Evolutionary conservation across 2,797 vertebrate genomes (phyloP), one percentile per base, ranked within the genome.

Genomic region (Furcifer pardalis): DNA sequence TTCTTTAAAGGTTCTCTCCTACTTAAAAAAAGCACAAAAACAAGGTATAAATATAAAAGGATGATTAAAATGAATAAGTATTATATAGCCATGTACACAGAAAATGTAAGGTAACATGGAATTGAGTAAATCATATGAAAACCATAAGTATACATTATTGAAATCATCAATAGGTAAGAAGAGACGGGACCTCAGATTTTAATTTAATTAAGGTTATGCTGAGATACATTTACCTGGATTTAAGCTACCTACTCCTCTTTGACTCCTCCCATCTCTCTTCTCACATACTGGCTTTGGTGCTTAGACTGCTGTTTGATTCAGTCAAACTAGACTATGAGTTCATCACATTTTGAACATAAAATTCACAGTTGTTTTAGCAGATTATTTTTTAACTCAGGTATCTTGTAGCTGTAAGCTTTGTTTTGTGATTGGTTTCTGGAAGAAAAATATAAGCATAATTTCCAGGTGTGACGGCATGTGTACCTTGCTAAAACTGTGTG

Each of bases 71-170:
- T 60, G 1, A 60, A 15, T 59, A 4, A 89, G 52, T 21, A 30
- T 59, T 87, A 73, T 82, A 5, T 66, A 49, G n/a, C 82, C 60
- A 21, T 1, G 15, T 12, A 85, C 44, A 52, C 0, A 21, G 72
- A 12, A 85, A 85, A 35, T 5, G 2, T 68, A 35, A 7, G 1
- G 19, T 9, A 49, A 56, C 59, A 83, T 77, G 40, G 52, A 2
- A 85, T 30, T 62, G 42, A 79, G 8, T 15, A 56, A 0, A 84
- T 32, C 7, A 49, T 69, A 90, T 63, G 66, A 89, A 52, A 87
- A 88, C 80, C 86, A 56, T 56, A 17, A 56, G 15, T 15, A 56
- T 56, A 56, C 17, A 19, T 23, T 56, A 56, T 56, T 15, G 21
- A 56, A 56, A 21, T 19, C 12, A 65, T 30, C 77, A 89, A 88